A percentile compares a stretch with the other conserved stretches of the same genome.
Conservation (phyloP, 2,797 vertebrate species). For the Pipistrellus pygmaeus region DNA sequence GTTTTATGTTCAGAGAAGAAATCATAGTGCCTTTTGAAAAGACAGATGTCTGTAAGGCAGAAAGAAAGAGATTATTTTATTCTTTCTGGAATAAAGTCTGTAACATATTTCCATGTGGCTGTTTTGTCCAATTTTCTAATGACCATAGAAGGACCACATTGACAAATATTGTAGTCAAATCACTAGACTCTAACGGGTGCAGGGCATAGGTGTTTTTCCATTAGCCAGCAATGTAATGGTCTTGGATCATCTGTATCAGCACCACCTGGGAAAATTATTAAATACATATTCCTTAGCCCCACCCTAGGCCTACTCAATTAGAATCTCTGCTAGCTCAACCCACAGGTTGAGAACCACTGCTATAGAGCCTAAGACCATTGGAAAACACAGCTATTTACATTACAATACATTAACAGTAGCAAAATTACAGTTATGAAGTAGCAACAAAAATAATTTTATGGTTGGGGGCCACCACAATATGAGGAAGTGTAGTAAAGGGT, state of each 20-base stretch:
- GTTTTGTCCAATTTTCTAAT: not conserved
- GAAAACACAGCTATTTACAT: no score
- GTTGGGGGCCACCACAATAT: no score
- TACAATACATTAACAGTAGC: no score
- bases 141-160: not conserved
- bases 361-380: no score
- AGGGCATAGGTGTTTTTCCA: not conserved
- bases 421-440: no score
- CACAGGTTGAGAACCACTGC: no score
- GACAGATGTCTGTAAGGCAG: not conserved
- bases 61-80: not conserved
- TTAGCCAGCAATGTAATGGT: not conserved
- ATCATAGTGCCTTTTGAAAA: not conserved
- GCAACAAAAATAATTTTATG: no score
- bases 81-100: not conserved
- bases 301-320: not conserved
- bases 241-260: not conserved
- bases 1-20: constrained; percentile 35
- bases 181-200: not conserved
- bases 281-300: not conserved
- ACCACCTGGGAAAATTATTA: not conserved
- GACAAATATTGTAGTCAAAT: not conserved
- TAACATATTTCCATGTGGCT: not conserved
- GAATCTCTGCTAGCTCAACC: not conserved
- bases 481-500: no score